Conservation (phyloP, 1,140 invertebrate species). For the Paramacrobiotus metropolitanus region DNA sequence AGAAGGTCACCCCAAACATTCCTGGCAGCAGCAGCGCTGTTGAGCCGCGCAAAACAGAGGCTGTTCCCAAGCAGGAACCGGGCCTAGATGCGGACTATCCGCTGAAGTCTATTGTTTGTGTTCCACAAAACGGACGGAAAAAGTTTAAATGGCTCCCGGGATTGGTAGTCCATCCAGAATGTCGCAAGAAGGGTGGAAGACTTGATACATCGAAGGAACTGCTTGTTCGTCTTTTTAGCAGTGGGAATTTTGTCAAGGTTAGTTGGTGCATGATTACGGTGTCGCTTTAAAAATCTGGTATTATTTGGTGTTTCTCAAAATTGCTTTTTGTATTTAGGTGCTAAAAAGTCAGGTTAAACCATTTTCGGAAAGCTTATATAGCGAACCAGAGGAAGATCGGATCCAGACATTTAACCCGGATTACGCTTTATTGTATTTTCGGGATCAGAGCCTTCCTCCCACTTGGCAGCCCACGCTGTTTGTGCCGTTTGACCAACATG, state of each 20-base stretch:
- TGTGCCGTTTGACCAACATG: background rate
- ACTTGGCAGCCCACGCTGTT: background rate
- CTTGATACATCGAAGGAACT: background rate
- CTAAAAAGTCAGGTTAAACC: background rate
- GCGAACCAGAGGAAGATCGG: background rate
- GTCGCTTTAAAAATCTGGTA: too few relatives aligned
- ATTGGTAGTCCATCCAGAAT: background rate
- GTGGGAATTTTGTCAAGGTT: background rate
- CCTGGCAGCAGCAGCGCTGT: background rate
- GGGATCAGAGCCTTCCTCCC: background rate
- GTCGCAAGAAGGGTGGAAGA: background rate
- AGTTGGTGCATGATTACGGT: too few relatives aligned
- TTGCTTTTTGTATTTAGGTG: too few relatives aligned
- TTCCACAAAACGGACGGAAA: background rate
- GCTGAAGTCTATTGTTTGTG: background rate
- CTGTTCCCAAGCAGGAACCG: too few relatives aligned
- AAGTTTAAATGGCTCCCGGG: background rate
- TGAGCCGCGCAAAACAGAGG: background rate
- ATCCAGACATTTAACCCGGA: background rate
- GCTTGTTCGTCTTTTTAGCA: background rate
- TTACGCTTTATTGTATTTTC: background rate
- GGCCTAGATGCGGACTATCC: conserved; percentile 1
- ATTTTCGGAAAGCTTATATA: background rate
- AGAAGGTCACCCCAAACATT: too few relatives aligned
- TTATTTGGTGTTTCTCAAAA: too few relatives aligned